Conservation (phyloP, 2,113 vertebrate genomes). For the Illadopsis cleaveri region DNA sequence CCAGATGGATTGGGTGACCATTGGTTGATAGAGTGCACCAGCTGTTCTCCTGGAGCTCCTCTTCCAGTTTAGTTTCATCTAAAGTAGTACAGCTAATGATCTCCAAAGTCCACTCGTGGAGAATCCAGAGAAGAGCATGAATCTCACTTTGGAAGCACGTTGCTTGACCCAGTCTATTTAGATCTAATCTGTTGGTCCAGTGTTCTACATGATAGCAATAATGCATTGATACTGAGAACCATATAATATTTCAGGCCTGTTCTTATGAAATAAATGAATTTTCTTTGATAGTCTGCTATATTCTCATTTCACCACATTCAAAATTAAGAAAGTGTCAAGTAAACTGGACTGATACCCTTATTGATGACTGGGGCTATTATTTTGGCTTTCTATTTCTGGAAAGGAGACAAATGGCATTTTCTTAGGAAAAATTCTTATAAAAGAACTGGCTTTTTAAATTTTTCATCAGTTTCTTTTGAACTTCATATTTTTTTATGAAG, state of each 20-base stretch:
- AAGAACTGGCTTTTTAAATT: background rate
- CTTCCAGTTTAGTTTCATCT: background rate
- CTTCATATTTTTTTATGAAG: background rate
- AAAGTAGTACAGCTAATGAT: background rate
- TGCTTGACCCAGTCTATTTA: background rate
- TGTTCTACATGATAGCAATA: background rate
- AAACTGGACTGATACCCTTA: background rate
- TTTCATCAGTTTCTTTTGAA: background rate
- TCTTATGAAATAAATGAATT: background rate
- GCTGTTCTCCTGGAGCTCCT: background rate
- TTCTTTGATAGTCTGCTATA: background rate
- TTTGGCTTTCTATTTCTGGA: background rate
- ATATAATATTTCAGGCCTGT: background rate
- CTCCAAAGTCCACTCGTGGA: background rate
- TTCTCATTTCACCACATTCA: background rate
- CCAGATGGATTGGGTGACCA: background rate
- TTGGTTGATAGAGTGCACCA: background rate
- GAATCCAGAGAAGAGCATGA: background rate
- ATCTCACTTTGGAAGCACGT: background rate
- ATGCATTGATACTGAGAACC: background rate
- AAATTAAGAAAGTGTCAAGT: background rate
- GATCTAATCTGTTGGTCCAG: background rate
- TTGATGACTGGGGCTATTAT: background rate
- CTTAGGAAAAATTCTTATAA: background rate
- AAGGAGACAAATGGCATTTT: background rate